These are phyloP conservation scores for Drosophila orosa DNA, from an alignment of 1,140 invertebrate species.

Conservation along the genomic window DNA sequence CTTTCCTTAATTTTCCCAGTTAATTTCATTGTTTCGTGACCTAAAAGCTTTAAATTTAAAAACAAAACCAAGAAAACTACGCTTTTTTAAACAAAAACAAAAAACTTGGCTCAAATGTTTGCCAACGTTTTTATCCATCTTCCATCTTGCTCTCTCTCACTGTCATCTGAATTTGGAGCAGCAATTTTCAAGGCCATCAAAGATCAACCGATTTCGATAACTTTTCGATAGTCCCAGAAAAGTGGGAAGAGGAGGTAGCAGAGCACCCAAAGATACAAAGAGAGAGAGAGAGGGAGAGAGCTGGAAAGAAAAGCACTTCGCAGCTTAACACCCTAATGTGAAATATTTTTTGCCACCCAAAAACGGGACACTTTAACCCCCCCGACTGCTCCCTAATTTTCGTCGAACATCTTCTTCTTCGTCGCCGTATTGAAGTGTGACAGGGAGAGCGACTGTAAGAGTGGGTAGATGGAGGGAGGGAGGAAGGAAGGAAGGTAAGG, in stretches of 20 bases:
- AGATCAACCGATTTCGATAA: slow-evolving; percentile 52
- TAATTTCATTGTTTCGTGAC: neutral
- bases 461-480: neutral
- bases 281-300: slow-evolving; percentile 5
- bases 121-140: neutral
- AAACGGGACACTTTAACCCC: slow-evolving; percentile 20
- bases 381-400: slow-evolving; percentile 15
- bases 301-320: slow-evolving; percentile 70
- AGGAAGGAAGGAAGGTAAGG: no score
- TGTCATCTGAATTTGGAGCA: slow-evolving; percentile 8
- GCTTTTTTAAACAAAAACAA: neutral
- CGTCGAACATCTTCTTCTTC: slow-evolving; percentile 47
- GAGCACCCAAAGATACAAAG: slow-evolving; percentile 19
- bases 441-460: slow-evolving; percentile 7
- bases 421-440: slow-evolving; percentile 15
- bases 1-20: neutral
- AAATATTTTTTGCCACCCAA: slow-evolving; percentile 66
- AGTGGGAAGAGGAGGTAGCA: slow-evolving; percentile 7
- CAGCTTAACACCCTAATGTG: slow-evolving; percentile 84
- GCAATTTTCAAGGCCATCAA: slow-evolving; percentile 32
- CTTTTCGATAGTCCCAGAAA: slow-evolving; percentile 34
- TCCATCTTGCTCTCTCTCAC: neutral
- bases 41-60: neutral
- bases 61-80: neutral
- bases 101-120: slow-evolving; percentile 11